These are phyloP conservation scores for Pristionchus fissidentatus DNA, from an alignment of 2,888 invertebrate species.

Conservation along the genomic window DNA sequence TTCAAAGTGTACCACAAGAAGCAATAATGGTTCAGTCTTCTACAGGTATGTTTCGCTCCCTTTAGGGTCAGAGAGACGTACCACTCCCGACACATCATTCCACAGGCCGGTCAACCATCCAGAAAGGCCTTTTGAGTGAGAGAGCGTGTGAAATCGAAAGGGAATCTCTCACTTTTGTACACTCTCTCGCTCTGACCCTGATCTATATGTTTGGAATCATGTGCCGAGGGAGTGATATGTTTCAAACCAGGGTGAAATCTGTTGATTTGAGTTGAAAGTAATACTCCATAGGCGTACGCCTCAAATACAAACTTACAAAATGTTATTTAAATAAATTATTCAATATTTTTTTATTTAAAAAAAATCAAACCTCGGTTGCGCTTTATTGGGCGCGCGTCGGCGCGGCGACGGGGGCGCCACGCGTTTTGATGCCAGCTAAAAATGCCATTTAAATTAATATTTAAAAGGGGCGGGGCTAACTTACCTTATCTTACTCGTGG, in stretches of 20 bases:
- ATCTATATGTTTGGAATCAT: too few relatives aligned
- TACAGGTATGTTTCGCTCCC: neutral
- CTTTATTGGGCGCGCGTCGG: neutral
- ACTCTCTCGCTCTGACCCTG: too few relatives aligned
- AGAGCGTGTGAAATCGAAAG: too few relatives aligned
- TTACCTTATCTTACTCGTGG: neutral
- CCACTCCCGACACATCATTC: too few relatives aligned
- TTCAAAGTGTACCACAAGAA: neutral
- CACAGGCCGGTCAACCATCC: too few relatives aligned
- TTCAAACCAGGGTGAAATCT: neutral
- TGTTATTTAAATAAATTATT: neutral
- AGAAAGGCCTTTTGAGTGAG: too few relatives aligned
- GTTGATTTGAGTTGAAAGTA: too few relatives aligned
- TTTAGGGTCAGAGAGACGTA: neutral
- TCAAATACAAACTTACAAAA: neutral
- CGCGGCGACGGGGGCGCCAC: slow-evolving; percentile 39
- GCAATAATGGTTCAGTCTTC: neutral
- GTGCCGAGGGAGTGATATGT: too few relatives aligned
- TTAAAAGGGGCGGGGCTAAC: slow-evolving; percentile 12
- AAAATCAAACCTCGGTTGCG: neutral
- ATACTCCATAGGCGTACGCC: too few relatives aligned
- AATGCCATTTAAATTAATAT: neutral
- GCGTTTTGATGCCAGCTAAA: slow-evolving; percentile 40
- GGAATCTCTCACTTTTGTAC: too few relatives aligned
- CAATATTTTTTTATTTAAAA: neutral